These are phyloP conservation scores for Rhinolophus sinicus DNA, from an alignment of 2,113 vertebrate genomes.

Conservation along the genomic window DNA sequence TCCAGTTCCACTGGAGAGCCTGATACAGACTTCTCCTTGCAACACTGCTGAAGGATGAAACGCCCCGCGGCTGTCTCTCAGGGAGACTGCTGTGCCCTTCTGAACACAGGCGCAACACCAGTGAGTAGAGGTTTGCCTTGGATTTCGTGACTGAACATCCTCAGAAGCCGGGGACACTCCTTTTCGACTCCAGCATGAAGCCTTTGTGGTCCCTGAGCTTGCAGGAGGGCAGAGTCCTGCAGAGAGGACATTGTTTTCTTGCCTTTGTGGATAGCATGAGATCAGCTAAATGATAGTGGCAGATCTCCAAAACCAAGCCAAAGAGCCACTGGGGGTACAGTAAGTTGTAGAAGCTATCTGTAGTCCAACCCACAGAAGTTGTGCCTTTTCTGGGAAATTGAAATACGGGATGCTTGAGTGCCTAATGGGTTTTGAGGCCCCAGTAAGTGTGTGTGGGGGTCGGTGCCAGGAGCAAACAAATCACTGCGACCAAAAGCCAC, in stretches of 20 bases:
- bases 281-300: slow-evolving; percentile 75
- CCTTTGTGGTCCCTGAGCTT: slow-evolving; percentile 58
- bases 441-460: not conserved
- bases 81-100: not conserved
- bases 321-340: slow-evolving; percentile 39
- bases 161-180: slow-evolving; percentile 48
- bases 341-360: slow-evolving; percentile 66
- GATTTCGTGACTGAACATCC: slow-evolving; percentile 44
- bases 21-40: not conserved
- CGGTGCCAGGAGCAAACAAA: not conserved
- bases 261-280: slow-evolving; percentile 69
- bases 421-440: slow-evolving; percentile 22
- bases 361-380: slow-evolving; percentile 70
- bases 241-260: slow-evolving; percentile 73
- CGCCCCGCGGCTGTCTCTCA: not conserved
- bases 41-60: not conserved
- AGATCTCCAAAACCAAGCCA: slow-evolving; percentile 76
- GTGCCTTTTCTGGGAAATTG: slow-evolving; percentile 70
- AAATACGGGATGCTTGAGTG: not conserved
- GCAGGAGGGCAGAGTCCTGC: slow-evolving; percentile 72
- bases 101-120: not conserved
- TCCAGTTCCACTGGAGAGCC: not conserved
- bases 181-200: slow-evolving; percentile 51
- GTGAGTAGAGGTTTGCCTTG: not conserved
- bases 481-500: not conserved